Conservation (phyloP, 2,888 invertebrate genomes). For the Melinopterus prodromus region DNA sequence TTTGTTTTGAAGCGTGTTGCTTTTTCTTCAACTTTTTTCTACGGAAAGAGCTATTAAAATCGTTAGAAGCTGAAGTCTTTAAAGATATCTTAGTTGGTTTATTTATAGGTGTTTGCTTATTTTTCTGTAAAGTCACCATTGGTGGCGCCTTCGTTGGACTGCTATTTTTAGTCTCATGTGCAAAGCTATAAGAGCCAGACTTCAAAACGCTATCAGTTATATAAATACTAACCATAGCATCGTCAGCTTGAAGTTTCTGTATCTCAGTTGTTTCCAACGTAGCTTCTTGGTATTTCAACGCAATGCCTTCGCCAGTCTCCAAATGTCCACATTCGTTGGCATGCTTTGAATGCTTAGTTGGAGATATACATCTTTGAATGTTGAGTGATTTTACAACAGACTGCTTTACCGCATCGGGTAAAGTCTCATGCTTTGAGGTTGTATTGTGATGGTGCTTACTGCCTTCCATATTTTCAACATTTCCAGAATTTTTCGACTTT, state of each 20-base stretch:
- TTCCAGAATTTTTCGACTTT: background rate
- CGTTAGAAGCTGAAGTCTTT: background rate
- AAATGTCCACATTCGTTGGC: background rate
- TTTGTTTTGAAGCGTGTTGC: background rate
- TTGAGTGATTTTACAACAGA: background rate
- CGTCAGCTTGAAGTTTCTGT: background rate
- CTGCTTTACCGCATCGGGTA: background rate
- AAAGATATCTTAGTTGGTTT: background rate
- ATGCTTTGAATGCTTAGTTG: too few relatives aligned
- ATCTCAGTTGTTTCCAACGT: background rate
- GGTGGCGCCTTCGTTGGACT: background rate
- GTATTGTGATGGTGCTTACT: background rate
- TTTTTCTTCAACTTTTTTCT: background rate
- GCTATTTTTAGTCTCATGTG: background rate
- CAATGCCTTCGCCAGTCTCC: background rate
- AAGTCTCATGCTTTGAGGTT: background rate
- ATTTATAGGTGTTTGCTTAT: background rate
- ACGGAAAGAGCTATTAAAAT: background rate
- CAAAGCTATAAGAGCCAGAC: constrained; percentile 25
- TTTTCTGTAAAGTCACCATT: background rate
- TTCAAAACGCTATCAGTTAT: constrained; percentile 24
- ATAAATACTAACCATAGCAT: constrained; percentile 30
- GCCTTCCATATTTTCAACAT: background rate
- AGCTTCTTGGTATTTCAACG: constrained; percentile 9
- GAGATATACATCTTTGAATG: background rate